Evolutionary conservation across 2,113 vertebrate genomes (phyloP).

Genomic region (Coptodon rendalli): DNA sequence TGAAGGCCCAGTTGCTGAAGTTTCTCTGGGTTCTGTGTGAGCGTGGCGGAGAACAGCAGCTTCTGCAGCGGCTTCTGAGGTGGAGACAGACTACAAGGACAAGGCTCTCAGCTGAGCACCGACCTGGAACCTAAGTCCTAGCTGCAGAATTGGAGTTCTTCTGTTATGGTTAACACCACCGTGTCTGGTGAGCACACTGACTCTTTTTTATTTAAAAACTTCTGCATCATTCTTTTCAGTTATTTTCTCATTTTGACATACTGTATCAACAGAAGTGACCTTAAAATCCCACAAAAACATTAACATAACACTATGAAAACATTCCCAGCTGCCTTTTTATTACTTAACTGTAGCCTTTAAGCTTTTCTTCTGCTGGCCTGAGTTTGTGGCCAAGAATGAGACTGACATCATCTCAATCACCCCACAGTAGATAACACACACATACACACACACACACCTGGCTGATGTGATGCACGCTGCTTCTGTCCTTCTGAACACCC

Average conservation of each 20-base stretch:
- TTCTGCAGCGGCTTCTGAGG: conserved; percentile 91
- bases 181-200: background rate
- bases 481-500: conserved; percentile 72
- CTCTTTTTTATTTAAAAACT: background rate
- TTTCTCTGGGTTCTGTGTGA: conserved; percentile 92
- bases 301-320: background rate
- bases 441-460: conserved; percentile 63
- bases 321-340: background rate
- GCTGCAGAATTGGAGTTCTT: background rate
- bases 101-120: background rate
- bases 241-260: background rate
- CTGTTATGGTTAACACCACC: background rate
- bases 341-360: background rate
- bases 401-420: background rate
- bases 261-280: background rate
- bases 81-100: conserved; percentile 68
- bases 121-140: background rate
- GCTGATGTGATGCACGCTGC: conserved; percentile 75
- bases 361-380: background rate
- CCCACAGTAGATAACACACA: background rate
- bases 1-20: conserved; percentile 86
- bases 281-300: background rate
- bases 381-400: background rate
- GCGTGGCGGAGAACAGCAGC: conserved; percentile 91
- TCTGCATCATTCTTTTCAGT: background rate